Conservation (phyloP, 2,888 invertebrate genomes). For the Nipponacmea schrenckii region DNA sequence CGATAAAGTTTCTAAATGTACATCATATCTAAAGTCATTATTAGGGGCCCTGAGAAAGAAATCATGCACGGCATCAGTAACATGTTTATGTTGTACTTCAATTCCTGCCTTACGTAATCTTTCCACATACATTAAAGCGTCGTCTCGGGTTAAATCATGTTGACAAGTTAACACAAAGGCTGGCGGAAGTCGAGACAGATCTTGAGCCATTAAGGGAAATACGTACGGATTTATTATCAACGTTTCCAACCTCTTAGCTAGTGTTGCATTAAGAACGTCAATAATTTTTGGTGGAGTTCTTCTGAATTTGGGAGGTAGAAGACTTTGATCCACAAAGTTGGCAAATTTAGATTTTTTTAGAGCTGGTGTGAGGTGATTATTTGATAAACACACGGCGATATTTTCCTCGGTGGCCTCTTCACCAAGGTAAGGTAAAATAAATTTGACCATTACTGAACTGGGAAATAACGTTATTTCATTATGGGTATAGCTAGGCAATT, state of each 20-base stretch:
- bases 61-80: too few species aligned
- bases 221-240: constrained; percentile 39
- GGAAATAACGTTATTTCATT: constrained; percentile 15
- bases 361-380: constrained; percentile 34
- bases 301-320: constrained; percentile 17
- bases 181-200: constrained; percentile 49
- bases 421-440: constrained; percentile 26
- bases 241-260: constrained; percentile 23
- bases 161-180: constrained; percentile 60
- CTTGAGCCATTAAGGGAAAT: constrained; percentile 58
- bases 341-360: constrained; percentile 30
- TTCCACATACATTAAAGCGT: constrained; percentile 59
- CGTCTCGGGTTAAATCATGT: constrained; percentile 65
- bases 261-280: constrained; percentile 5
- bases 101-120: constrained; percentile 50
- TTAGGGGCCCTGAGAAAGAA: too few species aligned
- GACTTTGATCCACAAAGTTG: constrained; percentile 21
- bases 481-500: constrained; percentile 41
- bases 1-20: too few species aligned
- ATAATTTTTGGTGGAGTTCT: not conserved
- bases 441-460: constrained; percentile 19
- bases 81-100: constrained; percentile 26
- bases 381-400: constrained; percentile 18
- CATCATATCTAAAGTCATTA: too few species aligned
- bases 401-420: constrained; percentile 5